Base-by-base conservation (phyloP, 2,888 invertebrate species). In the Torymus aiolomorphi region DNA sequence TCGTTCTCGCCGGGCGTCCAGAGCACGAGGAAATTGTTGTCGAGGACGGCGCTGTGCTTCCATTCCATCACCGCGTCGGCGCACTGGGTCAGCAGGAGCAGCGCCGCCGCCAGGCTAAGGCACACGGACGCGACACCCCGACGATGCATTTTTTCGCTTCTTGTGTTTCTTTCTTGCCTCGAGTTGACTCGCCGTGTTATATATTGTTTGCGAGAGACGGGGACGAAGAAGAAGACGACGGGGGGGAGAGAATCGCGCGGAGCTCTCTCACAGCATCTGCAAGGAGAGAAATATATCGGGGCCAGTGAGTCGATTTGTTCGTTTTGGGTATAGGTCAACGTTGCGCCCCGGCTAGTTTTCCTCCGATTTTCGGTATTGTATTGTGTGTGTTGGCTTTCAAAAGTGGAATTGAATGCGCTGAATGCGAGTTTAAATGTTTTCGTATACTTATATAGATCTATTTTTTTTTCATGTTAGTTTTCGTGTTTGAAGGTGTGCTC, bases 1-100 rank as follows among this genome's bases (percentile, higher is more conserved):
- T 95, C 95, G 88, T 94, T 94, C 75, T 93, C 92, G 75, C 91
- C 91, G 86, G 95, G 95, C 86, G 95, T 95, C 96, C 96, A 96
- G 87, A 95, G 92, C 82, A 96, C 91, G 83, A 92, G 91, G 91
- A 92, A 92, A 88, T 92, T 92, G 88, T 91, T 92, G 90, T 92
- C 92, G 86, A 92, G 90, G 87, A 92, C 91, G 78, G 92, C 92
- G 85, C 91, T 91, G 89, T 93, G 92, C 88, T 92, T 92, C 92
- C 92, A 93, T 85, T 91, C 91, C 85, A 91, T 88, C 78, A 85
- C 86, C 56, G 85, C 77, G 57, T 83, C 86, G 77, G 82, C 42
- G 42, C 42, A 80, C 79, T 84, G 83, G 84, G 84, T 73, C 70
- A 83, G 70, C 71, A 87, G 56, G 61, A 63, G 5, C 59, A 80